Evolutionary conservation across 2,797 vertebrate species (phyloP), one percentile per base, ranked within the genome.

Genomic region (Syndactyla subalaris): DNA sequence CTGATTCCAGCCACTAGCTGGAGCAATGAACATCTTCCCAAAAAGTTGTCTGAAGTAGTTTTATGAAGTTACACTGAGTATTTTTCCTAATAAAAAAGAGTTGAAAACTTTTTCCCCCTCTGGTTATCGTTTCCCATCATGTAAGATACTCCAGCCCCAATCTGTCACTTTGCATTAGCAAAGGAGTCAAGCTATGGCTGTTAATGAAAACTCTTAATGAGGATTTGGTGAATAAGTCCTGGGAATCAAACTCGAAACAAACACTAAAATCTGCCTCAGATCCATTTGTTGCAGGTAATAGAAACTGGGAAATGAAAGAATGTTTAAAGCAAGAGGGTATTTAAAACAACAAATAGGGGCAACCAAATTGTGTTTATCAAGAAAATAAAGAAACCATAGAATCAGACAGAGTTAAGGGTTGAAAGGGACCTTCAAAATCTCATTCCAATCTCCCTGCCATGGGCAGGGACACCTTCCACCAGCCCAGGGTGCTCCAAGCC

Each of bases 141-240:
- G 49, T 20, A 71, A 67, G 55, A 73, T 79, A 49, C 49, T 71
- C 36, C 94, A 88, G 78, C 89, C 75, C 68, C 5, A 88, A 86
- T 85, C 84, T 96, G 93, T 85, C 85, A 81, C 70, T 92, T 90
- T 80, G 75, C 68, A 95, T 96, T 92, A 94, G 80, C 74, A 82
- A 80, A 95, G 43, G 41, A 95, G 45, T 73, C 51, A 87, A 49
- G 59, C 45, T 79, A 61, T 30, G 48, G 70, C 58, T 90, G 24
- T 63, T 92, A 93, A 90, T 82, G 83, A 93, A 74, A 73, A 82
- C 38, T 32, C 34, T 67, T 93, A 95, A 95, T 52, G 76, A 90
- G 59, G 63, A 85, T 78, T 93, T 84, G 77, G 73, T 81, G 36
- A 78, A 3, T 23, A 90, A 95, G 23, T 9, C 59, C 48, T 67